Evolutionary conservation across 2,113 vertebrate species (phyloP).

Genomic region (Leuciscus idus): DNA sequence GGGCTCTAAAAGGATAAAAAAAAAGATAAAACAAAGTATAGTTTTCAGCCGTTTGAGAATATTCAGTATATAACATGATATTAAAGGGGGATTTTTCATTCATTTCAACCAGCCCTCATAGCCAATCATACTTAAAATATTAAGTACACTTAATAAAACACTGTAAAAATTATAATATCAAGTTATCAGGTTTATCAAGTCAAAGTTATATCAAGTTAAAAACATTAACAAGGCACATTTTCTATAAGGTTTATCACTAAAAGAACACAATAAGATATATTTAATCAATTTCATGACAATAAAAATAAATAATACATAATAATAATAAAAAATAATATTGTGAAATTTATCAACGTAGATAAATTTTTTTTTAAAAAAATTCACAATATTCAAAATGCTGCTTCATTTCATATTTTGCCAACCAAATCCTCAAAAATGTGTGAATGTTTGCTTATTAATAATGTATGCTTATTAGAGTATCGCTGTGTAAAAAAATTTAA

Average conservation of each 20-base stretch:
- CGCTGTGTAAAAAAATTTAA: no score
- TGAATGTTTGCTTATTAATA: no score
- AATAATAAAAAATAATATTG: no score
- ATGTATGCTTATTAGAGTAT: background rate
- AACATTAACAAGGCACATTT: background rate
- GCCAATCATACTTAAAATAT: background rate
- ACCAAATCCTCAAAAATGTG: background rate
- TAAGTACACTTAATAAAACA: background rate
- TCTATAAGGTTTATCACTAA: background rate
- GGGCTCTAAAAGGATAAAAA: background rate
- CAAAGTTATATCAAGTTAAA: background rate
- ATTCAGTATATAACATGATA: background rate
- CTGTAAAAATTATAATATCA: background rate
- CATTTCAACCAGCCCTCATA: background rate
- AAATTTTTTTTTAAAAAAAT: background rate
- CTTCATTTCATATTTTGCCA: background rate
- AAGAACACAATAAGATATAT: background rate
- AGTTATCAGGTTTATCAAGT: background rate
- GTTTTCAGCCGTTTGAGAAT: background rate
- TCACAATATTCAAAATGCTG: no score
- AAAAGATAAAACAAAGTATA: background rate
- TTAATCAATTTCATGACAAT: background rate
- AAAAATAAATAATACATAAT: no score
- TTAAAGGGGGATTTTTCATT: background rate
- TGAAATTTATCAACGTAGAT: background rate